These are phyloP conservation scores for Metacarcinus magister DNA, from an alignment of 2,888 invertebrate species.

Conservation along the genomic window DNA sequence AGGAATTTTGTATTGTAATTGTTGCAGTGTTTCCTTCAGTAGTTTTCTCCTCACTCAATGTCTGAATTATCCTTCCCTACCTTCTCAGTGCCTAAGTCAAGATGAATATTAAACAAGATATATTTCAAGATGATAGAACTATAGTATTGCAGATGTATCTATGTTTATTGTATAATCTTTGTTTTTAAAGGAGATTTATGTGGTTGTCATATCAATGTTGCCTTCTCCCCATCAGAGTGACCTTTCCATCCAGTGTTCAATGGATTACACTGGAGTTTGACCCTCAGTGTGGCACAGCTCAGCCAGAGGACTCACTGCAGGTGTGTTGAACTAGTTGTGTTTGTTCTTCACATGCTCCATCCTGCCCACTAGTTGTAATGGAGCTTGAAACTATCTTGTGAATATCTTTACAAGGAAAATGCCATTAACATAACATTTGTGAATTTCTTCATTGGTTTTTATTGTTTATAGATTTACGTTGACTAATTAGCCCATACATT, in stretches of 20 bases:
- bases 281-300: conserved; percentile 94
- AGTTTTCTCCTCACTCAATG: not conserved
- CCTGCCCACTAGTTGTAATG: not conserved
- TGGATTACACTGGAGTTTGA: conserved; percentile 98
- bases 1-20: not conserved
- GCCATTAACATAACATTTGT: not conserved
- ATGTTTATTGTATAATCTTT: not conserved
- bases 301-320: conserved; percentile 93
- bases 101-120: not conserved
- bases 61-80: not conserved
- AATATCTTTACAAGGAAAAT: not conserved
- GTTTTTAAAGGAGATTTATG: not conserved
- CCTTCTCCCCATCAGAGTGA: conserved; percentile 88
- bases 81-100: not conserved
- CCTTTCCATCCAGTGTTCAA: conserved; percentile 94
- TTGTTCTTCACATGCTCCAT: not conserved
- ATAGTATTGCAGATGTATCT: not conserved
- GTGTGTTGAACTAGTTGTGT: conserved; percentile 84
- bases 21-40: not conserved
- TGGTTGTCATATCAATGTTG: not conserved
- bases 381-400: not conserved
- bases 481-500: too few species aligned
- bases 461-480: not conserved
- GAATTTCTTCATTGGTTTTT: not conserved
- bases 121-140: not conserved